These are phyloP conservation scores for Odontocolon sp. DNA, from an alignment of 2,888 invertebrate species.

Conservation along the genomic window DNA sequence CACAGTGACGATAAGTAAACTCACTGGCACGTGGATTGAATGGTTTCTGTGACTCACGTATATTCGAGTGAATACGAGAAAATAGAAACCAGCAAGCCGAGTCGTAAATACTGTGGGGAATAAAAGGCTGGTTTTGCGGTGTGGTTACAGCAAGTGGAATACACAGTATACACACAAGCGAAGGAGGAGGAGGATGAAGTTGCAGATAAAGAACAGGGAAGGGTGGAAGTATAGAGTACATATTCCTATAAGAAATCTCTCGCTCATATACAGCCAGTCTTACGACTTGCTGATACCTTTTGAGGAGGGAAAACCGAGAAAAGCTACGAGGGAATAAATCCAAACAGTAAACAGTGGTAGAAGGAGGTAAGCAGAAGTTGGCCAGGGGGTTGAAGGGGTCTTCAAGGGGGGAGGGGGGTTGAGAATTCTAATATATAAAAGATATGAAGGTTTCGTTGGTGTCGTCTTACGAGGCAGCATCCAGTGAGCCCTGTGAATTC, in stretches of 20 bases:
- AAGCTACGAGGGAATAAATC: conserved; percentile 71
- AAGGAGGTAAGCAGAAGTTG: conserved; percentile 39
- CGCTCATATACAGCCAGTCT: conserved; percentile 39
- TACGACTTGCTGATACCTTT: background rate
- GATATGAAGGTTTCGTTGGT: conserved; percentile 73
- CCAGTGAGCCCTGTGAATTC: conserved; percentile 62
- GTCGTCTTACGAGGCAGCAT: conserved; percentile 28
- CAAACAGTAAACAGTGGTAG: conserved; percentile 75
- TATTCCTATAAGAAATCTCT: conserved; percentile 20
- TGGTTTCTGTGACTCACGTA: conserved; percentile 15
- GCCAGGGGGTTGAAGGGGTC: conserved; percentile 6
- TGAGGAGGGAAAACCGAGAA: background rate
- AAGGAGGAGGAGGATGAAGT: background rate
- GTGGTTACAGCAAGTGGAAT: background rate
- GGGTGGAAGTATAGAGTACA: conserved; percentile 11
- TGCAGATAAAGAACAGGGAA: background rate
- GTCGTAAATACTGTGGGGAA: conserved; percentile 15
- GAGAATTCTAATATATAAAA: conserved; percentile 79
- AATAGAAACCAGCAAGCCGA: background rate
- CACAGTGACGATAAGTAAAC: background rate
- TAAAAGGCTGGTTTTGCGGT: background rate
- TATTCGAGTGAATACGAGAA: background rate
- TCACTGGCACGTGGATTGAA: background rate
- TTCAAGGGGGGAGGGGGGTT: conserved; percentile 52
- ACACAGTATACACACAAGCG: background rate